phyloP scores from a whole-genome alignment of 2,797 vertebrate genomes.

The Potorous gilbertii region DNA sequence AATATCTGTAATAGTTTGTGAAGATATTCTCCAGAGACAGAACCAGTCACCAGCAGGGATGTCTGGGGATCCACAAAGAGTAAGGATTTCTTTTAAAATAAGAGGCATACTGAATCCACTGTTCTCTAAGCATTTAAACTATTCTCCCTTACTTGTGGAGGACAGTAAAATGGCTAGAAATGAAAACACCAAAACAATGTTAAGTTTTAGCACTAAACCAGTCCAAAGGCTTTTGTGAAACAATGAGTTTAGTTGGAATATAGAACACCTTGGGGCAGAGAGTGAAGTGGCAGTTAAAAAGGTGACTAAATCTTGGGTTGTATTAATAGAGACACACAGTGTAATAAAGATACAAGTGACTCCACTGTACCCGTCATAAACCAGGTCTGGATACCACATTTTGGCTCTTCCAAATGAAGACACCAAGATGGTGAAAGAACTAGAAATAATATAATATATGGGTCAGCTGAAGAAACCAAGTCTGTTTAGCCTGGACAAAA shows the following conservation, averaged over 20 bases:
- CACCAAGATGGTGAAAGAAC: background rate
- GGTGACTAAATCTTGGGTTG: background rate
- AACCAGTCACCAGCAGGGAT: background rate
- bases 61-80: background rate
- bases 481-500: background rate
- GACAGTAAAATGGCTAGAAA: background rate
- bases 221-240: background rate
- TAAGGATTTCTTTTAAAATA: constrained; percentile 2
- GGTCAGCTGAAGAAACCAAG: background rate
- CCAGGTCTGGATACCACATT: background rate
- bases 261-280: background rate
- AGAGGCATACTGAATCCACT: background rate
- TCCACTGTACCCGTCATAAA: background rate
- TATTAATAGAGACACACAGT: background rate
- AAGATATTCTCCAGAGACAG: background rate
- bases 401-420: background rate
- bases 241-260: background rate
- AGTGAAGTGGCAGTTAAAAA: background rate
- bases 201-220: background rate
- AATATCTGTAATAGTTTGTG: background rate
- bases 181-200: background rate
- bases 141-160: background rate
- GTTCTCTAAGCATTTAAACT: background rate
- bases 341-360: background rate
- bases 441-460: background rate